phyloP scores from a whole-genome alignment of 2,888 invertebrate species.

The Lacanobia oleracea region DNA sequence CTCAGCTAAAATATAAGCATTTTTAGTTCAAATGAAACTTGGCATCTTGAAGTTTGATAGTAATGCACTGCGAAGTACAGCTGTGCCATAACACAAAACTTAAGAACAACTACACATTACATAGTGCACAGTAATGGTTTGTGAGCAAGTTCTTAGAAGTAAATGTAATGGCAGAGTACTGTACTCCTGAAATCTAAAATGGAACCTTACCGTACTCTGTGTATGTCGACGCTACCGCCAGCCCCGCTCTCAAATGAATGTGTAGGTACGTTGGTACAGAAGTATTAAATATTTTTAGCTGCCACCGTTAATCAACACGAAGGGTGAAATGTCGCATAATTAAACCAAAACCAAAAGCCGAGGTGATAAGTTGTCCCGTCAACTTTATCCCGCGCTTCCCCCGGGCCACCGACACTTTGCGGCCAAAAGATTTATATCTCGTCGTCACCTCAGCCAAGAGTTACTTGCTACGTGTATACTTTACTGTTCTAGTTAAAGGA shows the following conservation, averaged over 20 bases:
- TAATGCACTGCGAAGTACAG: conserved; percentile 15
- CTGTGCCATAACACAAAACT: conserved; percentile 25
- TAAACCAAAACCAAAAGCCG: conserved; percentile 38
- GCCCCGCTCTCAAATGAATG: conserved; percentile 6
- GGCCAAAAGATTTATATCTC: conserved; percentile 53
- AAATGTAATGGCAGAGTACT: conserved; percentile 12
- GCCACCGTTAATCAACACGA: conserved; percentile 37
- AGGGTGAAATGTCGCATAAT: conserved; percentile 39
- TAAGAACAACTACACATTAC: conserved; percentile 36
- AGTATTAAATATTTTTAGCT: conserved; percentile 35
- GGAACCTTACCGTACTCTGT: conserved; percentile 4
- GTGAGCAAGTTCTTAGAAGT: conserved; percentile 14
- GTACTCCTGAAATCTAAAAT: conserved; percentile 16
- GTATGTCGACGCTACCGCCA: conserved; percentile 13
- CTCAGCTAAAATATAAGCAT: neutral
- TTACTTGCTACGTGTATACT: conserved; percentile 21
- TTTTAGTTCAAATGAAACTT: conserved; percentile 20
- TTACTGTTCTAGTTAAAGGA: conserved; percentile 25
- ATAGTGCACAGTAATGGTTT: conserved; percentile 34
- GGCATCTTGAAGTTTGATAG: conserved; percentile 19
- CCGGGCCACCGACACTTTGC: conserved; percentile 21
- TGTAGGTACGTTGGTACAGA: neutral
- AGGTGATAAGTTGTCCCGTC: conserved; percentile 32
- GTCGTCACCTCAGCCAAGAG: conserved; percentile 22
- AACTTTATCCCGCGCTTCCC: conserved; percentile 28